Conservation (phyloP, 1,140 invertebrate species). For the Cyphomyrmex costatus region DNA sequence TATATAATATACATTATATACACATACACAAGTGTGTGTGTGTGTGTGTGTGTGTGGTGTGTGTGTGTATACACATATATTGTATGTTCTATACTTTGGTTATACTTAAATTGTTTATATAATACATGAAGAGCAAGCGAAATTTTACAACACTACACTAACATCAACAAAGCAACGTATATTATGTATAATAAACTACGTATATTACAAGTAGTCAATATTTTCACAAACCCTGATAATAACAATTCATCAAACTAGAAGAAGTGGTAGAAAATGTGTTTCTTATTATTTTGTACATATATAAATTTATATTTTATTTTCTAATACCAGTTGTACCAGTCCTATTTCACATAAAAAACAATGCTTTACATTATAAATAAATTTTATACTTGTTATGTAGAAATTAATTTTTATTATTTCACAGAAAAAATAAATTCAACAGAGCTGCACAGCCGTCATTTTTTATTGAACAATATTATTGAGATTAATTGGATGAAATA, state of each 20-base stretch:
- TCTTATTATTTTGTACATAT: conserved; percentile 31
- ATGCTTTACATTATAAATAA: conserved; percentile 52
- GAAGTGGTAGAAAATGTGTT: conserved; percentile 47
- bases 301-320: conserved; percentile 10
- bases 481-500: conserved; percentile 50
- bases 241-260: conserved; percentile 22
- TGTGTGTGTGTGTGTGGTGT: too few relatives aligned
- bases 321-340: not conserved
- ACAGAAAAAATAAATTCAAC: conserved; percentile 49
- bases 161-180: conserved; percentile 40
- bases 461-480: conserved; percentile 42
- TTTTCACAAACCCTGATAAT: conserved; percentile 63
- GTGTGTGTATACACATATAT: conserved; percentile 21
- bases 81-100: conserved; percentile 51
- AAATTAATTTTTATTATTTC: conserved; percentile 46
- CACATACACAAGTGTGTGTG: too few relatives aligned
- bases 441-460: conserved; percentile 61
- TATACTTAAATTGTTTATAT: conserved; percentile 47
- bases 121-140: conserved; percentile 44
- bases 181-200: conserved; percentile 42
- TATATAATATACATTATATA: conserved; percentile 52
- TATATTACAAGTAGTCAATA: conserved; percentile 57
- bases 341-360: conserved; percentile 24
- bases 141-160: conserved; percentile 50
- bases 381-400: not conserved